Evolutionary conservation across 2,797 vertebrate genomes (phyloP), one percentile per base, ranked within the genome.

Genomic region (Gallirallus australis): DNA sequence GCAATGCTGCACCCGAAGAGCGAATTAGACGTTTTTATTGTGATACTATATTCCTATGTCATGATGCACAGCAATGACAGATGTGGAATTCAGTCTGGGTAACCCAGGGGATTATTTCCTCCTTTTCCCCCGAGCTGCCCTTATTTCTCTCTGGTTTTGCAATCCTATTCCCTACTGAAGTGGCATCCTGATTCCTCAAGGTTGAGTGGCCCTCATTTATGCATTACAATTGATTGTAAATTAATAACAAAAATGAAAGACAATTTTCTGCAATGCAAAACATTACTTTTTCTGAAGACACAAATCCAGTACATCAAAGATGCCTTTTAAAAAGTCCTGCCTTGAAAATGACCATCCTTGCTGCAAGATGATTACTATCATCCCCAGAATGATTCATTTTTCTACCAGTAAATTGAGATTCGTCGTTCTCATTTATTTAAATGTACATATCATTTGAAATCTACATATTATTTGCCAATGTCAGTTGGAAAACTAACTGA

Each of bases 201-300:
- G 33, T 24, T 77, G n/a, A 48, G 13, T 59, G 61, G 13, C 24
- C 39, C 23, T 94, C 64, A 72, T 90, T 87, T 90, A 87, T 79
- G 39, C 47, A 86, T 86, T 86, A 78, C 11, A 71, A 83, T 39
- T 45, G 47, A 81, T 82, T 94, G 35, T 39, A 83, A 94, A 86
- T 79, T 63, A 95, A 88, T 66, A 91, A 70, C 2, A 81, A 89
- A 92, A 79, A 60, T 40, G 80, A 90, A 90, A 94, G 59, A 40
- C 52, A 76, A 69, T 76, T 83, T 93, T 86, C 61, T 90, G 59
- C 65, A 76, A 69, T 37, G 61, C 65, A 96, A 91, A 93, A 77
- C 39, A 52, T 70, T 42, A 25, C 8, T 33, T 76, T 91, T 78
- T 76, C 60, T 59, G 56, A 54, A 69, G 73, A 73, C 52, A 82